Evolutionary conservation across 2,113 vertebrate species (phyloP), one percentile per base, ranked within the genome.

Genomic region (Austrofundulus limnaeus): DNA sequence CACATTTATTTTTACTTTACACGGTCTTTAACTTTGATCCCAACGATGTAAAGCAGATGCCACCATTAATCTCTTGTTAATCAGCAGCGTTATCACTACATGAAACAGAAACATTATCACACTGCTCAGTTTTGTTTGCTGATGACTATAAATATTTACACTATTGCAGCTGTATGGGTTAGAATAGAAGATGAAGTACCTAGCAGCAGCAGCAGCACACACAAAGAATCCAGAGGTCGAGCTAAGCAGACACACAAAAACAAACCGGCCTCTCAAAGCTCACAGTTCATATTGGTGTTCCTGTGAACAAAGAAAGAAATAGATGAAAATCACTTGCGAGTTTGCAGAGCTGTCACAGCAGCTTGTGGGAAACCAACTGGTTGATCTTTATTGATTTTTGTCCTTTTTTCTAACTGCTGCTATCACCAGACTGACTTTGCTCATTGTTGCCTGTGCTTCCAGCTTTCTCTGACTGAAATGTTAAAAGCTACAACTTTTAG

Each of bases 341-440:
- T 81, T 77, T 82, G 61, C 78, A 66, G 47, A 82, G 49, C 69
- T 77, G 64, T 71, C 79, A 43, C 55, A 0, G 10, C 64, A 76
- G 65, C 42, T 52, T 43, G 48, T 82, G 47, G 56, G 71, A 78
- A 70, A 60, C 61, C 28, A 54, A 45, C 24, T 39, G 46, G 73
- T 72, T 39, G 42, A 11, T 42, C 47, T 54, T 72, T 69, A 76
- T 78, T 77, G 82, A 82, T 85, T 56, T 77, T 54, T 66, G 45
- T 34, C 21, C 45, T 25, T 11, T 49, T 62, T n/a, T 60, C 37
- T 4, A 58, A 66, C 50, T 17, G 46, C 47, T 48, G 65, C 41
- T 66, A 12, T 70, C 64, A 38, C n/a, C 66, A 71, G 20, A 53
- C 21, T 42, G 66, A 9, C 55, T n/a, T 66, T 34, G 5, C 25